phyloP scores from a whole-genome alignment of 2,797 vertebrate species.

The Rhinoraja longicauda region DNA sequence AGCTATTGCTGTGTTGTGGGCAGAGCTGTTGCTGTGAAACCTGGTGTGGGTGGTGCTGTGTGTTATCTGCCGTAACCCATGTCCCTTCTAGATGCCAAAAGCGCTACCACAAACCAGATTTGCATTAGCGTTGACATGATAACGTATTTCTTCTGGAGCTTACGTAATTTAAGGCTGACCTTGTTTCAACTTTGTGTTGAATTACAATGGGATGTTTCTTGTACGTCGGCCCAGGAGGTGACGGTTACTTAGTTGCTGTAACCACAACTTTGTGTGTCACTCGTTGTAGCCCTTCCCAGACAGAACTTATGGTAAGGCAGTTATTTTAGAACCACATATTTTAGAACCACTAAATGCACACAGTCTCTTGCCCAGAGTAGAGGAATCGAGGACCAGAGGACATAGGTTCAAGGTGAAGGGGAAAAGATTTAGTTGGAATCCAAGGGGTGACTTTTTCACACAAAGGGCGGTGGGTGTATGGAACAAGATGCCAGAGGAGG shows the following conservation, averaged over 20 bases:
- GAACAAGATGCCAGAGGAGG: too few species aligned
- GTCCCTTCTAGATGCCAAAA: constrained; percentile 3
- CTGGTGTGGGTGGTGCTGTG: constrained; percentile 5
- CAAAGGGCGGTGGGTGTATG: too few species aligned
- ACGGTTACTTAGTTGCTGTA: not conserved
- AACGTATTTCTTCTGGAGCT: not conserved
- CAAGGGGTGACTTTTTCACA: too few species aligned
- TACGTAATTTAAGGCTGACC: constrained; percentile 27
- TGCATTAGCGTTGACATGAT: constrained; percentile 25
- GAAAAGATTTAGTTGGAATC: too few species aligned
- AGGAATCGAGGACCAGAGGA: too few species aligned
- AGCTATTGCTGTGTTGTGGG: constrained; percentile 27
- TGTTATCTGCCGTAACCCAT: constrained; percentile 30
- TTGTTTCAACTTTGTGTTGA: constrained; percentile 1
- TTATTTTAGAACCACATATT: not conserved
- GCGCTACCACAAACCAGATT: constrained; percentile 38
- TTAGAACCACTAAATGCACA: too few species aligned
- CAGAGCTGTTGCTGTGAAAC: constrained; percentile 39
- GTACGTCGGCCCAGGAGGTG: constrained; percentile 30
- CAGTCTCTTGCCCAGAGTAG: too few species aligned
- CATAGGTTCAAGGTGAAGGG: too few species aligned
- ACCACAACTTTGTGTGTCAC: not conserved
- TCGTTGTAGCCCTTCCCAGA: not conserved
- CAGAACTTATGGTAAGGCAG: not conserved
- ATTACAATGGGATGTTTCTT: not conserved